Evolutionary conservation across 1,140 invertebrate species (phyloP), one percentile per base, ranked within the genome.

Genomic region (Thaumetopoea pityocampa): DNA sequence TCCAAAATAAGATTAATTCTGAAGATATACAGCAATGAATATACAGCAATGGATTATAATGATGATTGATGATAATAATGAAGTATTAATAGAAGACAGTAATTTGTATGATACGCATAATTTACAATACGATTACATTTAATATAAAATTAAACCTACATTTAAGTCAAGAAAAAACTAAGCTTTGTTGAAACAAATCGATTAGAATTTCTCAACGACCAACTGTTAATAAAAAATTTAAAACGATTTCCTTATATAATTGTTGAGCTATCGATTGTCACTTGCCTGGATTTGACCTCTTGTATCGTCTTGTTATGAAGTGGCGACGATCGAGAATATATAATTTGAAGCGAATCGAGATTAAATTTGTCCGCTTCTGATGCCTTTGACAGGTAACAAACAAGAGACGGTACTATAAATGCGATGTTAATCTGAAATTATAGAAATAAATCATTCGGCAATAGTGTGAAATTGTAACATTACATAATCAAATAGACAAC

Each of bases 201-300:
- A n/a, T n/a, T n/a, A n/a, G n/a, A n/a, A n/a, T n/a, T n/a, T n/a
- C n/a, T n/a, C n/a, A n/a, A n/a, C n/a, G n/a, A n/a, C n/a, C n/a
- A n/a, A n/a, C n/a, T n/a, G n/a, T n/a, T n/a, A n/a, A n/a, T n/a
- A n/a, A 10, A 5, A 0, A 11, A 5, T 10, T 8, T 26, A 3
- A 26, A 10, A 11, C 24, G 9, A 26, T 34, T 5, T 6, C 16
- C 12, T 12, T 32, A 19, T 32, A 18, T 24, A 37, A 16, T 2
- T 8, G 27, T 15, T 14, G 19, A 28, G 4, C 11, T 29, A 38
- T 40, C 17, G 26, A 40, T 40, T 20, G n/a, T n/a, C n/a, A 87
- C 89, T 19, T 87, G 86, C 36, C 85, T 66, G 51, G 68, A 52
- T 40, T 74, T 74, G 11, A 70, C 53, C 37, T 48, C 55, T 37